A percentile compares a stretch with the other conserved stretches of the same genome.
Conservation (phyloP, 2,113 vertebrate species). For the Ancistrus triradiatus region DNA sequence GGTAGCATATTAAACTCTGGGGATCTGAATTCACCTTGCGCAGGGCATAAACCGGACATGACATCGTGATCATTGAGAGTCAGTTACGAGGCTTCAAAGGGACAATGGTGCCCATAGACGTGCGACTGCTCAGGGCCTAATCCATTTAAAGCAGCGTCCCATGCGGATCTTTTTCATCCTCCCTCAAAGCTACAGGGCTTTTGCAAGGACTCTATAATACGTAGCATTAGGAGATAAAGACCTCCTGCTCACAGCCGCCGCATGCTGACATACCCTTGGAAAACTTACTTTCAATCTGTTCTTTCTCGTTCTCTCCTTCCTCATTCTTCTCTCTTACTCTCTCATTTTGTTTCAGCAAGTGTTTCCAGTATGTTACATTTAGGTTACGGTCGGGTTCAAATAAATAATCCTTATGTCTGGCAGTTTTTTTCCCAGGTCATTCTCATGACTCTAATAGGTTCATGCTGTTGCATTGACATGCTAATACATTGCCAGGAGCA, state of each 20-base stretch:
- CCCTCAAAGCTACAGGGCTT: conserved; percentile 57
- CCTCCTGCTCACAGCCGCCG: conserved; percentile 61
- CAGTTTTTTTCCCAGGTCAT: background rate
- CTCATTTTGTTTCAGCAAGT: conserved; percentile 1
- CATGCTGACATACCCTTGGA: conserved; percentile 62
- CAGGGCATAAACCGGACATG: conserved; percentile 12
- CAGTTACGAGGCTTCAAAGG: conserved; percentile 60
- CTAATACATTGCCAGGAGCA: background rate
- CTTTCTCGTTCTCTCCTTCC: conserved; percentile 26
- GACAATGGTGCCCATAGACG: conserved; percentile 52
- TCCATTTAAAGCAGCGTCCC: conserved; percentile 62
- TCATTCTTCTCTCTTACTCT: background rate
- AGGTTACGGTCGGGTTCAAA: conserved; percentile 26
- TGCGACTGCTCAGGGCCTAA: conserved; percentile 63
- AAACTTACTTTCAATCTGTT: conserved; percentile 42
- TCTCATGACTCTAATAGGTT: background rate
- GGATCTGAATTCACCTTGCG: no score
- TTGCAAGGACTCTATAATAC: conserved; percentile 59
- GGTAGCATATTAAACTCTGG: no score
- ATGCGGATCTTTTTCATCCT: conserved; percentile 65
- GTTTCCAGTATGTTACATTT: conserved; percentile 28
- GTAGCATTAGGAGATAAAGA: conserved; percentile 70
- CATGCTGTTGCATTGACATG: background rate
- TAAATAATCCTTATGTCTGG: background rate
- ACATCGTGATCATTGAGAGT: conserved; percentile 55